A percentile compares a stretch with the other conserved stretches of the same genome.
These are phyloP conservation scores for Apis mellifera DNA, from an alignment of 1,140 invertebrate genomes.

Conservation along the genomic window DNA sequence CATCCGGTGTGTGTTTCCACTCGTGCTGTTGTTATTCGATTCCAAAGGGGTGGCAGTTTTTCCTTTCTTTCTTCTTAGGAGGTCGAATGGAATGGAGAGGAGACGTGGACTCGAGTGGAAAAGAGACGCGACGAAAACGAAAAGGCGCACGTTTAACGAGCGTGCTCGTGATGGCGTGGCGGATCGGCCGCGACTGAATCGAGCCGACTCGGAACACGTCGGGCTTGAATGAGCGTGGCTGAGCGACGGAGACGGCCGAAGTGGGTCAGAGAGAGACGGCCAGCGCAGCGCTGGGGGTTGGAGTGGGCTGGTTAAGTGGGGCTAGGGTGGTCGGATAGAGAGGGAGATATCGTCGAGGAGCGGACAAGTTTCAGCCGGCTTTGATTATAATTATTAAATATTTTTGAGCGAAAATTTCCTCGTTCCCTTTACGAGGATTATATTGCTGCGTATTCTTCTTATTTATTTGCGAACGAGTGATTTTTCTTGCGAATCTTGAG, in stretches of 20 bases:
- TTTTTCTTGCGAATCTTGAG: too few relatives aligned
- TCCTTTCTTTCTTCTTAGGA: background rate
- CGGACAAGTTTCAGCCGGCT: background rate
- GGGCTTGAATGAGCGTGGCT: slow-evolving; percentile 76
- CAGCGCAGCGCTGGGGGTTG: background rate
- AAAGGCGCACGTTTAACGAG: slow-evolving; percentile 3
- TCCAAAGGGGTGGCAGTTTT: too few relatives aligned
- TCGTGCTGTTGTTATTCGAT: too few relatives aligned
- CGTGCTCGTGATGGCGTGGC: slow-evolving; percentile 62
- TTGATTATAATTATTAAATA: too few relatives aligned
- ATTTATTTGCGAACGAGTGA: too few relatives aligned
- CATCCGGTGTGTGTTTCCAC: too few relatives aligned
- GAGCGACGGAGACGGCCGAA: slow-evolving; percentile 25
- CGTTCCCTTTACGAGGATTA: too few relatives aligned
- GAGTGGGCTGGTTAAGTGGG: background rate
- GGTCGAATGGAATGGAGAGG: background rate
- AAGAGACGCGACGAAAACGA: background rate
- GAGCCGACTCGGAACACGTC: slow-evolving; percentile 67
- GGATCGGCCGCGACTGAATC: slow-evolving; percentile 78
- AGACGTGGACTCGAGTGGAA: background rate
- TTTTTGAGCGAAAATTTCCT: too few relatives aligned
- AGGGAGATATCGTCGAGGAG: background rate
- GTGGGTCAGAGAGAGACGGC: background rate
- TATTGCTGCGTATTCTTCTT: too few relatives aligned
- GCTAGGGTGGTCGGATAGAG: slow-evolving; percentile 10